Evolutionary conservation across 2,113 vertebrate species (phyloP).

Genomic region (Brachyistius frenatus): DNA sequence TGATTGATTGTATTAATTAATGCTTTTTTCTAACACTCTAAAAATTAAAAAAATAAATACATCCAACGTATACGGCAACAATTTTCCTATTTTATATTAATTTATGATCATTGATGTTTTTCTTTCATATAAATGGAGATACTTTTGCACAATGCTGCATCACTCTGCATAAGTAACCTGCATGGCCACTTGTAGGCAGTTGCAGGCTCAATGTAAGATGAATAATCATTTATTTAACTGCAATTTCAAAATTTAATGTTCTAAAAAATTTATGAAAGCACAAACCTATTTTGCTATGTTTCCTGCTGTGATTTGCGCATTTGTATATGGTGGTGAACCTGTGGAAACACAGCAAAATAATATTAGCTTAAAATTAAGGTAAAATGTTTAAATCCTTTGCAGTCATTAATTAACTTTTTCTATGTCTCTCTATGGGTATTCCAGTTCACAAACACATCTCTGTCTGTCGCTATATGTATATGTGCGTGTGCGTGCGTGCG

Average conservation of each 20-base stretch:
- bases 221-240: not conserved
- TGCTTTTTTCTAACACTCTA: not conserved
- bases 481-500: not conserved
- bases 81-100: not conserved
- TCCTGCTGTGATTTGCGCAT: not conserved
- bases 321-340: not conserved
- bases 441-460: constrained; percentile 3
- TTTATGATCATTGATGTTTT: not conserved
- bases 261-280: not conserved
- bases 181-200: constrained; percentile 14
- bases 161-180: not conserved
- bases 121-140: not conserved
- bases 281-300: not conserved
- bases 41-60: not conserved
- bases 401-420: constrained; percentile 6
- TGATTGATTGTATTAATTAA: not conserved
- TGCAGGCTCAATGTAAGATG: constrained; percentile 3
- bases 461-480: not conserved
- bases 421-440: not conserved
- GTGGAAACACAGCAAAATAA: not conserved
- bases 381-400: constrained; percentile 18
- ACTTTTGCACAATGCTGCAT: constrained; percentile 21
- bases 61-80: not conserved
- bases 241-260: not conserved
- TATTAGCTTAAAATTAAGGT: not conserved